These are phyloP conservation scores for Phataginus tricuspis DNA, from an alignment of 2,797 vertebrate species.

Conservation along the genomic window DNA sequence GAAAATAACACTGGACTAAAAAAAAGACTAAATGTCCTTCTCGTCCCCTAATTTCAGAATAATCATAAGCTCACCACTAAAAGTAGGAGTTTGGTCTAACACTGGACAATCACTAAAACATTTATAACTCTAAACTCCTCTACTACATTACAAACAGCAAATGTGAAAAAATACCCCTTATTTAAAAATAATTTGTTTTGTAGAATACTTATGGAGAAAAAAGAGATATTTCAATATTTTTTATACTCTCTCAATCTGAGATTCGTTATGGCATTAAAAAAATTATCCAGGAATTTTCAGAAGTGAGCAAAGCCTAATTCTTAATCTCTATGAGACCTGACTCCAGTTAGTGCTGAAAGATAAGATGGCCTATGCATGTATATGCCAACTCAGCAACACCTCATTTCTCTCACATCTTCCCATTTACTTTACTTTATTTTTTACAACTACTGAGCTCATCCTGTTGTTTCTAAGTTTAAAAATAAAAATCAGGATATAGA, in stretches of 20 bases:
- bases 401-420: background rate
- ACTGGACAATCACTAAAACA: background rate
- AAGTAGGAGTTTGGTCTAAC: background rate
- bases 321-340: background rate
- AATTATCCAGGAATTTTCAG: constrained; percentile 17
- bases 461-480: constrained; percentile 50
- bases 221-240: background rate
- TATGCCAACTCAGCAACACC: background rate
- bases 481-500: constrained; percentile 14
- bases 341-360: background rate
- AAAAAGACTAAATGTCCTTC: background rate
- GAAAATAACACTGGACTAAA: background rate
- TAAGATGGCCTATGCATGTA: background rate
- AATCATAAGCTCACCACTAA: constrained; percentile 9
- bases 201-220: background rate
- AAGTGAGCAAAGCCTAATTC: background rate
- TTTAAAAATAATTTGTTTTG: background rate
- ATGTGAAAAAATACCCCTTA: background rate
- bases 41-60: constrained; percentile 24
- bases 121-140: constrained; percentile 3
- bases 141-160: background rate
- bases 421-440: background rate
- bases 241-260: background rate
- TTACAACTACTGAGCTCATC: constrained; percentile 10
- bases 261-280: background rate